These are phyloP conservation scores for Carterocephalus palaemon DNA, from an alignment of 2,888 invertebrate species.

Conservation along the genomic window DNA sequence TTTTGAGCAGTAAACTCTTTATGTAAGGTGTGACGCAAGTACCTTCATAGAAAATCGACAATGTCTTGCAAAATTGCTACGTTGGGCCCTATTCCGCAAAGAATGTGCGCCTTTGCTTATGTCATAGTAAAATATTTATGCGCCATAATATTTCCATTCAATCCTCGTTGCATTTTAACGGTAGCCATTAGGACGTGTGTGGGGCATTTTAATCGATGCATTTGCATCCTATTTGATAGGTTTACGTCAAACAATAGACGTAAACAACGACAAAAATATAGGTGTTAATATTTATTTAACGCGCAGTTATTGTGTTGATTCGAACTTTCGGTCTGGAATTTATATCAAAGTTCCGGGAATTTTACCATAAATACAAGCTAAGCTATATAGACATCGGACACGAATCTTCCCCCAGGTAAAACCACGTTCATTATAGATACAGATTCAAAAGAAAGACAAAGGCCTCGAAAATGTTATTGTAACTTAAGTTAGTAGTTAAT, in stretches of 20 bases:
- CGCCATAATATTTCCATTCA: slow-evolving; percentile 25
- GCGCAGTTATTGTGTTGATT: neutral
- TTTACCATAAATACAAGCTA: no score
- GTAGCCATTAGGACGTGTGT: slow-evolving; percentile 21
- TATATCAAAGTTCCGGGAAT: neutral
- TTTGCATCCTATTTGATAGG: slow-evolving; percentile 20
- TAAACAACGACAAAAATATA: slow-evolving; percentile 8
- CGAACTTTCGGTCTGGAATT: neutral
- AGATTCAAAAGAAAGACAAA: no score
- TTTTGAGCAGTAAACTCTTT: neutral
- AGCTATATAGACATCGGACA: no score
- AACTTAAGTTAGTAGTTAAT: no score
- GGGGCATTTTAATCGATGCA: slow-evolving; percentile 18
- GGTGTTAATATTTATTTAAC: slow-evolving; percentile 4
- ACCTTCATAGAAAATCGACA: slow-evolving; percentile 6
- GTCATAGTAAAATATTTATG: slow-evolving; percentile 25
- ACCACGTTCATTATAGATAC: no score
- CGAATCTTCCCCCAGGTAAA: no score
- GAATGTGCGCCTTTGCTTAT: slow-evolving; percentile 21
- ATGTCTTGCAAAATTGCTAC: slow-evolving; percentile 11
- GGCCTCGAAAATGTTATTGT: no score
- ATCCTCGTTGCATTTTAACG: slow-evolving; percentile 24
- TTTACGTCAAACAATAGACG: slow-evolving; percentile 15
- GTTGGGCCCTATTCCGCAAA: slow-evolving; percentile 1
- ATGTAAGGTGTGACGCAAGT: neutral